phyloP scores from a whole-genome alignment of 2,797 vertebrate species.

The Pteronotus mesoamericanus region DNA sequence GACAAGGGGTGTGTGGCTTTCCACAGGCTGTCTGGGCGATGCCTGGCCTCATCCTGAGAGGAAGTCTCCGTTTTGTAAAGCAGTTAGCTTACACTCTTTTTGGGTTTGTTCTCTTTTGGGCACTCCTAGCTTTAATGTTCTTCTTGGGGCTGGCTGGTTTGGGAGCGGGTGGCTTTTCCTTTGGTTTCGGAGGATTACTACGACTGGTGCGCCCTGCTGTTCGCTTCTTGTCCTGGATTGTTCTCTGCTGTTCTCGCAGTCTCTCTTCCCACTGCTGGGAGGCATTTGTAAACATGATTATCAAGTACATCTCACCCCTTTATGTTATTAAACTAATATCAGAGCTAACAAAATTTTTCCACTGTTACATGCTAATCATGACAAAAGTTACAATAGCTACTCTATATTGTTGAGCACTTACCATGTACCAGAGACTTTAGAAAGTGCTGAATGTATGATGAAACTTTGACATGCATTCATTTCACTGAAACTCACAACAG shows the following conservation, averaged over 20 bases:
- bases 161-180: conserved; percentile 72
- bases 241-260: conserved; percentile 79
- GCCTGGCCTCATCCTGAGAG: neutral
- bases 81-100: conserved; percentile 74
- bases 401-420: neutral
- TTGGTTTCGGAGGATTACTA: conserved; percentile 77
- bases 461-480: neutral
- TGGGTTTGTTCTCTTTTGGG: conserved; percentile 76
- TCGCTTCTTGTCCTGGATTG: conserved; percentile 70
- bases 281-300: conserved; percentile 19
- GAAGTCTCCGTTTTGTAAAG: conserved; percentile 55
- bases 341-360: neutral
- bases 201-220: conserved; percentile 72
- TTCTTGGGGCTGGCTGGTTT: conserved; percentile 78
- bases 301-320: neutral
- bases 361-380: too few relatives aligned
- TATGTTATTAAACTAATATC: neutral
- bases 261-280: conserved; percentile 86
- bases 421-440: neutral
- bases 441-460: neutral
- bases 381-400: neutral
- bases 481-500: neutral
- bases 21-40: conserved; percentile 30
- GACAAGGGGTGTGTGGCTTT: conserved; percentile 23
- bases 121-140: conserved; percentile 75